Evolutionary conservation across 2,888 invertebrate genomes (phyloP), one percentile per base, ranked within the genome.

Genomic region (Trissolcus japonicus): DNA sequence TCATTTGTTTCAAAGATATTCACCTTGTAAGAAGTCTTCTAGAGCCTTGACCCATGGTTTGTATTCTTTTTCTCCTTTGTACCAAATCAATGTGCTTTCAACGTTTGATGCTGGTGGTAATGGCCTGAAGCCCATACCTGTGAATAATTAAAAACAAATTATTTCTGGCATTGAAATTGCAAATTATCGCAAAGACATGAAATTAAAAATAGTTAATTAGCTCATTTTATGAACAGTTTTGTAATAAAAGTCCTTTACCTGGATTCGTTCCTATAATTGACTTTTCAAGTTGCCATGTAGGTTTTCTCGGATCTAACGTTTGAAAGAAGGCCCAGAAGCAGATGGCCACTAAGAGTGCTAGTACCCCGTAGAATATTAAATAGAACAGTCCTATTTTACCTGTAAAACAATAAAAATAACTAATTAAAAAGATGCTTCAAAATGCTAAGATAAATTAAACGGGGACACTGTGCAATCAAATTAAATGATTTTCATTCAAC

Each of bases 351-450:
- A 98, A 93, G 25, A 96, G 96, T 21, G 95, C 96, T 86, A 99
- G 91, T 81, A 96, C 95, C 73, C 94, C 91, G 91, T 98, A 99
- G 92, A 98, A 99, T 83, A 96, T 92, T 83, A 96, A 90, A 91
- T 99, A 99, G 92, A 99, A 99, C n/a, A 96, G 90, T 63, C 94
- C 93, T 87, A 99, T 98, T 92, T 98, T 97, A 76, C 94, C 98
- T 98, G 92, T 53, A 93, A 90, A 71, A 81, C 9, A 35, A 35
- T n/a, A 35, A 1, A 11, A 9, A 1, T 1, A 1, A 35, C 35
- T 7, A 35, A 35, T 11, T 9, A 11, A 35, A 19, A 46, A 48
- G 46, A 1, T 46, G 2, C 14, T 46, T 6, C n/a, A 46, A 35
- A 35, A 35, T 35, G 57, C 17, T 50, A 4, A 53, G 11, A 6